Percentiles rank a stretch among this genome's conserved stretches.
Evolutionary conservation across 1,140 invertebrate genomes (phyloP).

Genomic region (Idris sp.): DNA sequence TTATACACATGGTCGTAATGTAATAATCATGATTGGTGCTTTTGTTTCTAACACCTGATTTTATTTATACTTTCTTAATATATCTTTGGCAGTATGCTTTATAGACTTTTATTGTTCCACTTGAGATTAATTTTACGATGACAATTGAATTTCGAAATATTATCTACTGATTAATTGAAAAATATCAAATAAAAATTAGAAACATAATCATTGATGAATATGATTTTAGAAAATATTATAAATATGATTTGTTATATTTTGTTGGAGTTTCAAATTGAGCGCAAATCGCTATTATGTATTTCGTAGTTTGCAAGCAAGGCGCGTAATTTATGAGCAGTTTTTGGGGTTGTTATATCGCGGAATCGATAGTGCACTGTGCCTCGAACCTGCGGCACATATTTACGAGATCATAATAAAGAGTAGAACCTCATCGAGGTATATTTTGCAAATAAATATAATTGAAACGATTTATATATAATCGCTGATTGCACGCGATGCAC

Average conservation of each 20-base stretch:
- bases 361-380: constrained; percentile 31
- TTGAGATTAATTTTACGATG: too few species aligned
- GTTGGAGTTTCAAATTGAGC: constrained; percentile 6
- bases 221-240: too few species aligned
- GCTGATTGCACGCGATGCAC: constrained; percentile 5
- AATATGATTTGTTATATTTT: too few species aligned
- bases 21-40: constrained; percentile 15
- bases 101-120: too few species aligned
- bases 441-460: constrained; percentile 28
- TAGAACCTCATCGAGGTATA: constrained; percentile 35
- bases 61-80: too few species aligned
- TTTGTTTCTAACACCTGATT: too few species aligned
- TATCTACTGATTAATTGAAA: too few species aligned
- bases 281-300: constrained; percentile 27
- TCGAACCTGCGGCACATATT: constrained; percentile 20
- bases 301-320: constrained; percentile 9
- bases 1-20: constrained; percentile 10
- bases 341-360: constrained; percentile 11
- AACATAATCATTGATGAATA: too few species aligned
- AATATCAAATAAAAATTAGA: too few species aligned
- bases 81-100: too few species aligned
- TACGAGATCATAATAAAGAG: constrained; percentile 42
- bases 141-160: too few species aligned
- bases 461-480: constrained; percentile 20
- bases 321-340: constrained; percentile 22